Base-by-base conservation (phyloP, 53 echinoderm and acorn worm species). In the Hippasteria phrygiana region DNA sequence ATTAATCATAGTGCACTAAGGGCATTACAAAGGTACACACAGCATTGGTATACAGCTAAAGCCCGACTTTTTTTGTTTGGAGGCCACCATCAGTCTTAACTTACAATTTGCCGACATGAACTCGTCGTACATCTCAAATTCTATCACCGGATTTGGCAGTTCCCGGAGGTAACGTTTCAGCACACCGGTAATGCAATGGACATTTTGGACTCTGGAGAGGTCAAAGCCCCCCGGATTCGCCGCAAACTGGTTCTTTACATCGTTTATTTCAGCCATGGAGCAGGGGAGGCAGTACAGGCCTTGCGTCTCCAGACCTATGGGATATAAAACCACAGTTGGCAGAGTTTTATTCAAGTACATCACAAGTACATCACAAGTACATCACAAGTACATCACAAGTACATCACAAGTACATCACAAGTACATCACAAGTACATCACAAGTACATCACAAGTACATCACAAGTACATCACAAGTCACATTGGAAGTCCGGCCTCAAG, bases 131-230 rank as follows among this genome's bases (percentile, higher is more conserved):
- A 94, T 91, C 59, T 98, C 92, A 28, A 87, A 90, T 20, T 96
- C 90, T 70, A 98, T 98, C 87, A 98, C 98, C 1, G 98, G 98
- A 84, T 98, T 94, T 2, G 98, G 98, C 20, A 98, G 90, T 75
- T 96, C 96, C 39, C 96, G 45, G 2, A 98, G 88, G 73, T 96
- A 98, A 26, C 93, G 77, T 55, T 98, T 98, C 18, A 98, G 79
- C 46, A 94, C 91, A 2, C 98, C 98, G 2, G 96, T 93, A 74
- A 98, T 90, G 38, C 93, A 92, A 63, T 98, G 98, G 55, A 98
- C 91, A 34, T 98, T 96, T 7, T 45, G 74, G 53, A 86, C 92
- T 17, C 74, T 67, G 1, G 88, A 62, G 3, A 98, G 88, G 36
- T 98, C 96, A 0, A 94, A 83, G 0, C 87, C 35, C 10, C 89